These are phyloP conservation scores for Epiblema foenella DNA, from an alignment of 2,888 invertebrate genomes.

Conservation along the genomic window DNA sequence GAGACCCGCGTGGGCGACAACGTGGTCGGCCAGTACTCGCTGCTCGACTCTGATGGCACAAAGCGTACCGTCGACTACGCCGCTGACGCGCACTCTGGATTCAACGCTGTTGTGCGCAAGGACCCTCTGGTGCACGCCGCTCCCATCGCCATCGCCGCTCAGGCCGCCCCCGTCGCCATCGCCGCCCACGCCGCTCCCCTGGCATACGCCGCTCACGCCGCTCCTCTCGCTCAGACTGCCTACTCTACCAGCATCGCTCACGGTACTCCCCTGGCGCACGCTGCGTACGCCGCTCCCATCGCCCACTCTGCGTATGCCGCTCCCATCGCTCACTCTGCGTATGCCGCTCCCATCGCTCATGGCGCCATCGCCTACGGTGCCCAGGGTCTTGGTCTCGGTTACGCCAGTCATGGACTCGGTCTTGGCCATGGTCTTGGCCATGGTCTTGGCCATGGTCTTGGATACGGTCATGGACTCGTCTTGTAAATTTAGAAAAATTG, in stretches of 20 bases:
- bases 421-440: too few species aligned
- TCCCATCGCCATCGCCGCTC: slow-evolving; percentile 57
- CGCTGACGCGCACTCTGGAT: slow-evolving; percentile 62
- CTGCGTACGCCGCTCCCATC: slow-evolving; percentile 44
- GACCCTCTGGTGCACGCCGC: slow-evolving; percentile 52
- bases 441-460: slow-evolving; percentile 32
- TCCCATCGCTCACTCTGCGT: slow-evolving; percentile 43
- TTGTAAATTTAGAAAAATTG: slow-evolving; percentile 18
- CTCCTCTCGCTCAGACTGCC: slow-evolving; percentile 46
- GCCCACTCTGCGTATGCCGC: slow-evolving; percentile 41
- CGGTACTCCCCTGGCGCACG: slow-evolving; percentile 33
- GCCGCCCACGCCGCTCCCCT: slow-evolving; percentile 56
- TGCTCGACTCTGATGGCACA: slow-evolving; percentile 67
- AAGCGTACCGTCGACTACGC: slow-evolving; percentile 68
- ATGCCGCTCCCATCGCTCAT: slow-evolving; percentile 45
- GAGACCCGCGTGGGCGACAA: slow-evolving; percentile 86
- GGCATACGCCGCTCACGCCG: slow-evolving; percentile 51
- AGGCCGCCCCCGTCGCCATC: slow-evolving; percentile 67
- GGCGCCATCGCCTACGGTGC: slow-evolving; percentile 46
- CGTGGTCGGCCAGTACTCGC: slow-evolving; percentile 67
- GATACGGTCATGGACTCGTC: slow-evolving; percentile 27
- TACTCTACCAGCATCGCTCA: slow-evolving; percentile 35
- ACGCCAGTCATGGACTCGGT: slow-evolving; percentile 29
- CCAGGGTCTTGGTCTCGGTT: slow-evolving; percentile 32
- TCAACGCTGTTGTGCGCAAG: slow-evolving; percentile 67